phyloP scores from a whole-genome alignment of 2,888 invertebrate species.

The Campaea margaritaria region DNA sequence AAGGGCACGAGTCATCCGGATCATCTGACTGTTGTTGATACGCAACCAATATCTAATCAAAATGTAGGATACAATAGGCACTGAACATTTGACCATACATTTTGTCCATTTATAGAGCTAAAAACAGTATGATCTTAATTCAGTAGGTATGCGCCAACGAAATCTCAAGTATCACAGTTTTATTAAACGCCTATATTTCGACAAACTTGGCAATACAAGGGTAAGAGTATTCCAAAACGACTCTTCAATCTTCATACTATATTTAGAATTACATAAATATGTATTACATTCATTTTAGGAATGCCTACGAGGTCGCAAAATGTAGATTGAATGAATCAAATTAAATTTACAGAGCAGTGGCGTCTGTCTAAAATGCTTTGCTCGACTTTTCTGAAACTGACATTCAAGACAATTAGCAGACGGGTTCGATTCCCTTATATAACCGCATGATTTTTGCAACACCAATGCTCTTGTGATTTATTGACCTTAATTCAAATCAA shows the following conservation, averaged over 20 bases:
- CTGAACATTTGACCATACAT: no score
- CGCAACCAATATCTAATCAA: no score
- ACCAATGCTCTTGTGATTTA: neutral
- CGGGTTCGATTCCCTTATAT: neutral
- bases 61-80: no score
- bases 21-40: no score
- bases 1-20: no score
- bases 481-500: no score
- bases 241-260: conserved; percentile 10
- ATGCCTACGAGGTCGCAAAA: conserved; percentile 24
- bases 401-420: no score
- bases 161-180: conserved; percentile 67
- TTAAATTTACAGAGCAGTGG: neutral
- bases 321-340: conserved; percentile 19
- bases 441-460: neutral
- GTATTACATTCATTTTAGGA: conserved; percentile 19
- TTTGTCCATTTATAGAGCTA: no score
- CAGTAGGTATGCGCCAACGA: conserved; percentile 20
- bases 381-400: no score
- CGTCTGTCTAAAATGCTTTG: neutral
- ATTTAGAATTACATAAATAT: conserved; percentile 3
- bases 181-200: conserved; percentile 5
- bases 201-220: conserved; percentile 21
- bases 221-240: conserved; percentile 14
- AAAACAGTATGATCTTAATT: no score